Percentiles rank a stretch among this genome's conserved stretches.
phyloP scores from a whole-genome alignment of 2,888 invertebrate genomes.

The Chirona hameri region DNA sequence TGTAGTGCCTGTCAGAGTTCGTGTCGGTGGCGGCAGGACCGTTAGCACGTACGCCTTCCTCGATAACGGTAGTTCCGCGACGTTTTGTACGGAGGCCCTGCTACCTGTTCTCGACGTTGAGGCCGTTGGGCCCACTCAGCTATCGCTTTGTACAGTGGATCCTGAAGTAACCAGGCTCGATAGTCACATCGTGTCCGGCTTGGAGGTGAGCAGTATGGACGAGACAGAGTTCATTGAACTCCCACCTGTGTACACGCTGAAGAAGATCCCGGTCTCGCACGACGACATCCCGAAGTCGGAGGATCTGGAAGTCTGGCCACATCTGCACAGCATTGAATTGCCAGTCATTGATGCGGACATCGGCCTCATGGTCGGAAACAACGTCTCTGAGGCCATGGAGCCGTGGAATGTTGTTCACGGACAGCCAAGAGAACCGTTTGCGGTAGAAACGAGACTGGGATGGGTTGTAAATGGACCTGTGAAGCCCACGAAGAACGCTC shows the following conservation, averaged over 20 bases:
- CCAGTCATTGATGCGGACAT: neutral
- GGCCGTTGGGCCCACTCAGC: neutral
- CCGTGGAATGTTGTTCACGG: neutral
- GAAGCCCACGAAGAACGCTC: neutral
- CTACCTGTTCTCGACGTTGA: neutral
- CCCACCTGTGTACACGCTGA: neutral
- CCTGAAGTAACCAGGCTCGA: neutral
- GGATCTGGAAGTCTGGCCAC: neutral
- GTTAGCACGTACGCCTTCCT: neutral
- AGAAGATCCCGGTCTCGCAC: neutral
- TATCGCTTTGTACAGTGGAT: neutral
- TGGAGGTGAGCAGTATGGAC: neutral
- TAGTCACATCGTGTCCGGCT: neutral
- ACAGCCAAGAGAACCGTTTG: neutral
- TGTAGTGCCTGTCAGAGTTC: neutral
- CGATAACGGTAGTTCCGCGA: neutral
- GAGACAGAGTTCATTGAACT: neutral
- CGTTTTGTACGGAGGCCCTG: neutral
- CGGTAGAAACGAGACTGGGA: neutral
- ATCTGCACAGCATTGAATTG: neutral
- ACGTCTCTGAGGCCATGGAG: neutral
- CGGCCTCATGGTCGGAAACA: neutral
- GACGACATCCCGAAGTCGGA: neutral
- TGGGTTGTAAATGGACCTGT: neutral
- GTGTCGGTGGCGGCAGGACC: neutral